phyloP scores from a whole-genome alignment of 2,797 vertebrate species.

The Sebastes variabilis region DNA sequence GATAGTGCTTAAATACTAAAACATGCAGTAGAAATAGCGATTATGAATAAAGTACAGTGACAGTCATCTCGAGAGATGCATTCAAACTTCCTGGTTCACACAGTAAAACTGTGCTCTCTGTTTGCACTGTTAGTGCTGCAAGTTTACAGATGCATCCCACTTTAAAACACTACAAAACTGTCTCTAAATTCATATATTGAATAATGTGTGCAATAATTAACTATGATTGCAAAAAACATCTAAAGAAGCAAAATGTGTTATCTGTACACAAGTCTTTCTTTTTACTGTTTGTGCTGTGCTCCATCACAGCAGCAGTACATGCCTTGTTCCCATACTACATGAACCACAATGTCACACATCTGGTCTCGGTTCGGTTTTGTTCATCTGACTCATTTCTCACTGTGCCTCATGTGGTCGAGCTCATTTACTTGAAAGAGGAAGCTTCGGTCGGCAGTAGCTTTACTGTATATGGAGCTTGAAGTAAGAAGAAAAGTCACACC shows the following conservation, averaged over 20 bases:
- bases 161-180: neutral
- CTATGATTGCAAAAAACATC: neutral
- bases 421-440: neutral
- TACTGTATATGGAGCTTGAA: neutral
- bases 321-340: neutral
- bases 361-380: neutral
- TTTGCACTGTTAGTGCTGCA: neutral
- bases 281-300: neutral
- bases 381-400: neutral
- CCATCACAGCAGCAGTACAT: neutral
- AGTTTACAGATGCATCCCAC: neutral
- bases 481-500: neutral
- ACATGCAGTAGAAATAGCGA: neutral
- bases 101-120: neutral
- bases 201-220: neutral
- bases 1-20: neutral
- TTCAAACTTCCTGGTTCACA: neutral
- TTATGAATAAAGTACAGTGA: neutral
- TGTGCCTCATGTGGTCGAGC: neutral
- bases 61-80: neutral
- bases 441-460: neutral
- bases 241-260: neutral
- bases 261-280: neutral
- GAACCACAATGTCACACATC: neutral
- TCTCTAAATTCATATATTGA: neutral